Evolutionary conservation across 2,797 vertebrate genomes (phyloP).

Genomic region (Perdix hodgsoniae): DNA sequence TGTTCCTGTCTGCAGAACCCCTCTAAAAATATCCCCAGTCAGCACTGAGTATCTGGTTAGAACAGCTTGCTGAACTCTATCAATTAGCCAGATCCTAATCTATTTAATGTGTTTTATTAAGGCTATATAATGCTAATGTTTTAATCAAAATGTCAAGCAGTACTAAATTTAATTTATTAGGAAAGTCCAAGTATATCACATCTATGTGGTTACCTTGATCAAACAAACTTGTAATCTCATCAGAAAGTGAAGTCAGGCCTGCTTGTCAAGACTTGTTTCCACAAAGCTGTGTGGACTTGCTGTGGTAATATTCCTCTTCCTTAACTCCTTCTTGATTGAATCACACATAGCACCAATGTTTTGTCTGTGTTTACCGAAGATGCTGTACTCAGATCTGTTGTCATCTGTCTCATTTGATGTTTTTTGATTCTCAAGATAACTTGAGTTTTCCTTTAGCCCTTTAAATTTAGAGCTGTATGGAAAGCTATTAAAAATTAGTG

Average conservation of each 20-base stretch:
- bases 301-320: conserved; percentile 43
- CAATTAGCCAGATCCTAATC: conserved; percentile 75
- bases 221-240: conserved; percentile 72
- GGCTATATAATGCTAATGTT: conserved; percentile 72
- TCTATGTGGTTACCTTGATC: conserved; percentile 68
- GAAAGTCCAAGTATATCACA: conserved; percentile 66
- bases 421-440: not conserved
- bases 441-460: not conserved
- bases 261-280: conserved; percentile 67
- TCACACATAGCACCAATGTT: not conserved
- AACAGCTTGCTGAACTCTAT: conserved; percentile 73
- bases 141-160: conserved; percentile 75
- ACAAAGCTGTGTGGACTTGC: conserved; percentile 26
- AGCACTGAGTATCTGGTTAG: conserved; percentile 58
- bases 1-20: conserved; percentile 56
- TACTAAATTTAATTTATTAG: conserved; percentile 74
- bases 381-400: not conserved
- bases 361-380: conserved; percentile 9
- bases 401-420: not conserved
- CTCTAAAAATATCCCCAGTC: conserved; percentile 64
- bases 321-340: conserved; percentile 42
- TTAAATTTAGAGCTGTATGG: not conserved
- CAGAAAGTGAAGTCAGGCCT: conserved; percentile 60
- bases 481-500: conserved; percentile 5
- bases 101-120: conserved; percentile 75